Base-by-base conservation (phyloP, 92 coral and sea anemone species). In the Paragorgia papillata region DNA sequence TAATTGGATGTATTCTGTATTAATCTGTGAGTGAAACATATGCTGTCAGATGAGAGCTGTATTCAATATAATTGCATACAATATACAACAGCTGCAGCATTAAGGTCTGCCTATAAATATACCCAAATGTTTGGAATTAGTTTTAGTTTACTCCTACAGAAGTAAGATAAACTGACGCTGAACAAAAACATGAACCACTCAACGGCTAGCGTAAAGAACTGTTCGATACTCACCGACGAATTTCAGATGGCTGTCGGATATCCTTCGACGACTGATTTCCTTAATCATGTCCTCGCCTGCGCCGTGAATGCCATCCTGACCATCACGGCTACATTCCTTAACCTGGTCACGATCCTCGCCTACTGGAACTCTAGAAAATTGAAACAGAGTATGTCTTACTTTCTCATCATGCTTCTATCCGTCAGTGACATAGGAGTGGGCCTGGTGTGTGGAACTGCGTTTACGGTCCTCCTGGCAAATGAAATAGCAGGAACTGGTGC, bases 361-460 rank as follows among this genome's bases (percentile, higher is more conserved):
- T 37, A 22, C 48, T 64, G 31, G 51, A 64, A 34, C 26, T 37
- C 71, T 28, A 27, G 17, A 19, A n/a, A n/a, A 8, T 33, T 64
- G 51, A 64, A 64, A 18, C 27, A 40, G 30, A 64, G 18, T 1
- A 28, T 34, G 7, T 18, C 71, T 29, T 19, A 34, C 53, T 35
- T 35, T 22, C 27, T 29, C 28, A 64, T 64, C 71, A 19, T 37
- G 32, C 19, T 64, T 9, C 71, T 35, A n/a, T 37, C 54, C 14
- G n/a, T n/a, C 51, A 18, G 35, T 18, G 71, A 64, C 51, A 27
- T 64, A 35, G 51, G 22, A 37, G 48, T 21, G 13, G 71, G 53
- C 35, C 2, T 40, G 3, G 0, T 64, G 27, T 2, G 43, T 8
- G 37, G 27, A 1, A 27, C 28, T 9, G 17, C 34, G 29, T 10